These are phyloP conservation scores for Corythoichthys intestinalis DNA, from an alignment of 2,113 vertebrate species.

Conservation along the genomic window DNA sequence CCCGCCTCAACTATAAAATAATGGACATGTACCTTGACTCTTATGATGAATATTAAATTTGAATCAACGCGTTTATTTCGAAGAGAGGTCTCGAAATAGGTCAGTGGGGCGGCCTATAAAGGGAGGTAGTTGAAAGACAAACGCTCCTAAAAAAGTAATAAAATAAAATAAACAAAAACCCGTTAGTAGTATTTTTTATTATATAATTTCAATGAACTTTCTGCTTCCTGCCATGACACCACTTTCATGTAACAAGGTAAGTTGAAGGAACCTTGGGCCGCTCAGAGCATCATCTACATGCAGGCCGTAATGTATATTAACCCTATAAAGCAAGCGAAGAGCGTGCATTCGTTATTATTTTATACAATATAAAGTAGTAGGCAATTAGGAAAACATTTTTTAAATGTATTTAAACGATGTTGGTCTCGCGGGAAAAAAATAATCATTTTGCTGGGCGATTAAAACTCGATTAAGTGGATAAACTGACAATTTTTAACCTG, in stretches of 20 bases:
- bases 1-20: too few species aligned
- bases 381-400: neutral
- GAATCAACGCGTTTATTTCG: neutral
- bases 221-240: neutral
- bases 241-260: neutral
- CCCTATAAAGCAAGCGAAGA: neutral
- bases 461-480: too few species aligned
- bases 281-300: neutral
- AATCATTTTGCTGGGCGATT: too few species aligned
- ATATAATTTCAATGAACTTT: neutral
- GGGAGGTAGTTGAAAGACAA: neutral
- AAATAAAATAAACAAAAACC: too few species aligned
- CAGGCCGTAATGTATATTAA: neutral
- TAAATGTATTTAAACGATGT: too few species aligned
- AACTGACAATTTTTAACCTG: too few species aligned
- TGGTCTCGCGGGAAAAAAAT: too few species aligned
- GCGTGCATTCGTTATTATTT: neutral
- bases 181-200: neutral
- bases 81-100: neutral
- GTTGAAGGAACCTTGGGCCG: neutral
- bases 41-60: too few species aligned
- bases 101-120: neutral
- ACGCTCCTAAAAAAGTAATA: neutral
- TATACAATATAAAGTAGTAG: neutral
- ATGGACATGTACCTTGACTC: too few species aligned